phyloP scores from a whole-genome alignment of 1,140 invertebrate species.

The Musca domestica region DNA sequence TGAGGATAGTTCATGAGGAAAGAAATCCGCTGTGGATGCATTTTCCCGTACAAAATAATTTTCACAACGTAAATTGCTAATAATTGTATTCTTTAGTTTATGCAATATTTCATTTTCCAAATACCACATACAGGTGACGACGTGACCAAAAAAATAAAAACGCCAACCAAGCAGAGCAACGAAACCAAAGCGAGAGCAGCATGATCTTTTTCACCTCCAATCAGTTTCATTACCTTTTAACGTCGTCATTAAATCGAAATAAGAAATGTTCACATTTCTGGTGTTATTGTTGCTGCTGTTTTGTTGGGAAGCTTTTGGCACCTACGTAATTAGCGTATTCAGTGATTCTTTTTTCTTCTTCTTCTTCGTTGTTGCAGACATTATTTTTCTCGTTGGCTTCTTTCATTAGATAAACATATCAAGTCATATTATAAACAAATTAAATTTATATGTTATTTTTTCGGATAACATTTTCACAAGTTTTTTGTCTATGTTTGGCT shows the following conservation, averaged over 20 bases:
- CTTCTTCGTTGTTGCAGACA: background rate
- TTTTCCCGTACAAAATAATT: too few relatives aligned
- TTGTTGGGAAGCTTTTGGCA: conserved; percentile 19
- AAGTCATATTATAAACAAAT: conserved; percentile 27
- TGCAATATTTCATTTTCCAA: too few relatives aligned
- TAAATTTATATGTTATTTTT: conserved; percentile 16
- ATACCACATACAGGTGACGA: conserved; percentile 1
- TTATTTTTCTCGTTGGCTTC: background rate
- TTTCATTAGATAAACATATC: conserved; percentile 21
- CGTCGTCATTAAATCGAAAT: conserved; percentile 14
- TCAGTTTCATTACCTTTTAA: conserved; percentile 11
- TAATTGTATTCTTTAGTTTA: too few relatives aligned
- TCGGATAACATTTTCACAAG: conserved; percentile 18
- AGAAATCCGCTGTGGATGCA: too few relatives aligned
- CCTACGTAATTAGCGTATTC: conserved; percentile 13
- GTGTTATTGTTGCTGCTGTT: background rate
- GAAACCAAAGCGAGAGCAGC: background rate
- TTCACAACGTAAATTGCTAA: too few relatives aligned
- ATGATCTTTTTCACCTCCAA: conserved; percentile 8
- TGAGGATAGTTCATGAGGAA: too few relatives aligned
- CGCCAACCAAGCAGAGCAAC: background rate
- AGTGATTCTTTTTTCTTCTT: background rate
- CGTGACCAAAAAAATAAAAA: conserved; percentile 2
- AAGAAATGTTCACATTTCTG: conserved; percentile 1
- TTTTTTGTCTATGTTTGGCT: background rate